phyloP scores from a whole-genome alignment of 1,140 invertebrate species.

The Zaprionus camerounensis region DNA sequence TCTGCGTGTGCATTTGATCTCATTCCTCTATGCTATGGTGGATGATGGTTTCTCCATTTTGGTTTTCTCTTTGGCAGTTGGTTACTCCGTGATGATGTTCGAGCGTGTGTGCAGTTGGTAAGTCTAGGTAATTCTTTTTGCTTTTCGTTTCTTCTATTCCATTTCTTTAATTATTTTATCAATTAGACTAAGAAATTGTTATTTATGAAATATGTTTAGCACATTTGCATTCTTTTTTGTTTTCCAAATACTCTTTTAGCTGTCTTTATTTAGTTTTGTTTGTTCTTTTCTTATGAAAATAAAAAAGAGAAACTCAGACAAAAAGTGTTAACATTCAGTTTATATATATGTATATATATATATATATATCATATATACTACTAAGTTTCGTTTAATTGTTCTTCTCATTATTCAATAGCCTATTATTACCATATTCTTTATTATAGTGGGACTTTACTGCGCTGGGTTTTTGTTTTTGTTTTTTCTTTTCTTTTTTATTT shows the following conservation, averaged over 20 bases:
- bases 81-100: slow-evolving; percentile 63
- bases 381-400: slow-evolving; percentile 44
- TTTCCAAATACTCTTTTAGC: slow-evolving; percentile 51
- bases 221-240: slow-evolving; percentile 29
- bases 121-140: slow-evolving; percentile 35
- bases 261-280: slow-evolving; percentile 36
- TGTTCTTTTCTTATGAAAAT: slow-evolving; percentile 63
- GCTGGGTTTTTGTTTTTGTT: slow-evolving; percentile 66
- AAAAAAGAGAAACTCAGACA: slow-evolving; percentile 67
- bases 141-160: slow-evolving; percentile 13
- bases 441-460: slow-evolving; percentile 57
- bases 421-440: slow-evolving; percentile 48
- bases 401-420: slow-evolving; percentile 39
- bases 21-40: background rate
- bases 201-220: slow-evolving; percentile 44
- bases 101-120: slow-evolving; percentile 41
- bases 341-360: slow-evolving; percentile 25
- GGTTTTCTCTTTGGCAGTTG: slow-evolving; percentile 68
- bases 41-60: slow-evolving; percentile 19
- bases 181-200: slow-evolving; percentile 63
- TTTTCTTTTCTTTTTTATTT: slow-evolving; percentile 34
- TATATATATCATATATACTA: slow-evolving; percentile 48
- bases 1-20: slow-evolving; percentile 5
- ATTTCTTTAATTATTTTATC: slow-evolving; percentile 29
- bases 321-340: slow-evolving; percentile 69